Conservation (phyloP, 1,140 invertebrate genomes). For the Bombus pyrosoma region DNA sequence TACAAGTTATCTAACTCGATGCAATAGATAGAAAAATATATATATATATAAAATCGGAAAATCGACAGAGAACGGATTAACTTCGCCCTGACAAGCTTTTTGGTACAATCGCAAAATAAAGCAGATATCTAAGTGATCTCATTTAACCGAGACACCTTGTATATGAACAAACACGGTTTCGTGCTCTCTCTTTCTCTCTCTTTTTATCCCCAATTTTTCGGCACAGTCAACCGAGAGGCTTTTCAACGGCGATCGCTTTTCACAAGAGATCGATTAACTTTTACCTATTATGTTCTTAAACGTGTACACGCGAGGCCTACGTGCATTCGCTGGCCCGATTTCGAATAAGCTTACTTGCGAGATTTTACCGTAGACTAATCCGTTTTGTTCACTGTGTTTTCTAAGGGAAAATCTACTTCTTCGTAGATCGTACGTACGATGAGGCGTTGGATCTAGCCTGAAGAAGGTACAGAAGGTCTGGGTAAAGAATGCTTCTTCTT, state of each 20-base stretch:
- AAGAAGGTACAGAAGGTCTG: too few species aligned
- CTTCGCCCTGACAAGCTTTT: too few species aligned
- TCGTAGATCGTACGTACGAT: too few species aligned
- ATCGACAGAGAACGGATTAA: too few species aligned
- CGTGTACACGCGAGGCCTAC: background rate
- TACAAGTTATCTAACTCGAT: background rate
- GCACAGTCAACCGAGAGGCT: background rate
- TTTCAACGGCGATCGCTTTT: slow-evolving; percentile 1
- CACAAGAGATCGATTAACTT: slow-evolving; percentile 25
- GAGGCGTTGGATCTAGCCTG: too few species aligned
- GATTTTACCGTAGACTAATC: background rate
- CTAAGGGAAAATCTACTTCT: background rate
- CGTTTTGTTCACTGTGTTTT: background rate
- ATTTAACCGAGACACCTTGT: too few species aligned
- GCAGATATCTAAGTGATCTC: too few species aligned
- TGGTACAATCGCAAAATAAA: too few species aligned
- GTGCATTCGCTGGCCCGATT: background rate
- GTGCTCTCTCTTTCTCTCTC: background rate
- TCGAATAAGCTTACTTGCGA: background rate
- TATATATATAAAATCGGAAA: too few species aligned
- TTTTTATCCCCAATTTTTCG: background rate
- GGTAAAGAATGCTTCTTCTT: too few species aligned
- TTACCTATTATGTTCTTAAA: background rate
- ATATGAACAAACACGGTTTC: background rate
- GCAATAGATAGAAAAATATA: background rate